Evolutionary conservation across 2,797 vertebrate genomes (phyloP).

Genomic region (Tamandua tetradactyla): DNA sequence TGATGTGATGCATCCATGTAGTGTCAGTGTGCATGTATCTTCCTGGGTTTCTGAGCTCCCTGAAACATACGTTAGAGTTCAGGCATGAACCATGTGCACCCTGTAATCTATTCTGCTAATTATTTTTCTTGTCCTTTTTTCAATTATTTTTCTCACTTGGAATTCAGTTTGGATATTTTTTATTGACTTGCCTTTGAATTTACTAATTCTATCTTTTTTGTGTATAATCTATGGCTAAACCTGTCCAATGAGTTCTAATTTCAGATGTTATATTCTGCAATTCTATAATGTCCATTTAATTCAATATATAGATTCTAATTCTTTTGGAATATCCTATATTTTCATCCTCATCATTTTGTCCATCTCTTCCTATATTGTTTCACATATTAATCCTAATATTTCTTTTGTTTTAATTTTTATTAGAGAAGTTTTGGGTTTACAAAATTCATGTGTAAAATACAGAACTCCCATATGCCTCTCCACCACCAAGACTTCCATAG

Average conservation of each 20-base stretch:
- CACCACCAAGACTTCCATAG: too few species aligned
- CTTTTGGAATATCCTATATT: background rate
- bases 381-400: background rate
- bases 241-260: background rate
- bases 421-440: too few species aligned
- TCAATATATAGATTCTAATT: background rate
- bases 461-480: too few species aligned
- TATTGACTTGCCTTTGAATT: background rate
- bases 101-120: background rate
- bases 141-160: background rate
- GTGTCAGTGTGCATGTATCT: too few species aligned
- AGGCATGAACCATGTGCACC: background rate
- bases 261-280: background rate
- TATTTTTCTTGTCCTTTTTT: background rate
- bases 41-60: too few species aligned
- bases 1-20: too few species aligned
- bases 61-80: background rate
- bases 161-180: background rate
- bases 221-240: background rate
- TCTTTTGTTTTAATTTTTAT: too few species aligned
- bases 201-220: background rate
- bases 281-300: background rate
- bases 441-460: too few species aligned
- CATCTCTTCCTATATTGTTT: background rate
- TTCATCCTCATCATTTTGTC: background rate